Base-by-base conservation (phyloP, 2,797 vertebrate genomes). In the Crossoptilon crossoptilon region DNA sequence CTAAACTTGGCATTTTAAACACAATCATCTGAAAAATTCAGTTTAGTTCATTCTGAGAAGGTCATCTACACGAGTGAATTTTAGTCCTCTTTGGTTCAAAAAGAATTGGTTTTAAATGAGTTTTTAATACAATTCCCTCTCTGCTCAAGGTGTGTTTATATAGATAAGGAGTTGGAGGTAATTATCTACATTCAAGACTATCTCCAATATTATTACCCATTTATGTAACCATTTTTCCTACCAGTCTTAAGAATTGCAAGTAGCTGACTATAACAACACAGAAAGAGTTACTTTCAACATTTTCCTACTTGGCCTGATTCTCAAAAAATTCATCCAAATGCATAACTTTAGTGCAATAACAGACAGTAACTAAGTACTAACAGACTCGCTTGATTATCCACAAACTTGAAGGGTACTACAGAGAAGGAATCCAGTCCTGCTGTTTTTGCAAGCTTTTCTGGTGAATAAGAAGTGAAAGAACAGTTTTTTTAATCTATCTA, bases 31-130 rank as follows among this genome's bases (percentile, higher is more conserved):
- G 83, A 92, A 91, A 85, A 89, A 71, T 37, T 48, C 69, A 49
- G 37, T 80, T 82, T 43, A 62, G 44, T 82, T 86, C 59, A 82
- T 84, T 91, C 27, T 68, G 37, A 82, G 60, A 91, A 96, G 87
- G 81, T 68, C 2, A 79, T 23, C 33, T 22, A 91, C 63, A 87
- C 49, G 15, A 88, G 19, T 55, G 35, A 72, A 44, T 14, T 12
- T 62, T 43, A 62, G 16, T 35, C 17, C 31, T 46, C n/a, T 79
- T 73, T 33, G 17, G 23, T 35, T 94, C 37, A 83, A 75, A 62
- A 3, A 75, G 23, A 80, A 55, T 41, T 71, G 24, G 10, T 48
- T 88, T 71, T 5, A 62, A n/a, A 10, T 26, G 33, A 2, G 6
- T 79, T 72, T 91, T 84, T 87, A 5, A 69, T 0, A 0, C 87